A percentile compares a stretch with the other conserved stretches of the same genome.
Evolutionary conservation across 2,797 vertebrate genomes (phyloP).

Genomic region (Vespertilio murinus): DNA sequence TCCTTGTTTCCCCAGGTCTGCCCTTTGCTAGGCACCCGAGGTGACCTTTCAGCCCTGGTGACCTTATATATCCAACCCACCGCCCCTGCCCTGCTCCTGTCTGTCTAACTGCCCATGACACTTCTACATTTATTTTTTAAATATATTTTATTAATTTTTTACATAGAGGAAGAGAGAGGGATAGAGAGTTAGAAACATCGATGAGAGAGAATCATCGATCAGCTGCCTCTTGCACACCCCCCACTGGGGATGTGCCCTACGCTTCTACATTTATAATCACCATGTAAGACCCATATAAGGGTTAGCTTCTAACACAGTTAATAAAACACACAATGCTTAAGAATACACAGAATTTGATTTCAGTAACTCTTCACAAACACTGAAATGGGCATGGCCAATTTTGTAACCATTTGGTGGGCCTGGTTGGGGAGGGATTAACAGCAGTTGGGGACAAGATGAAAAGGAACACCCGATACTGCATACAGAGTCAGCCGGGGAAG

Average conservation of each 20-base stretch:
- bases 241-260: no score
- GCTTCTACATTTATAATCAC: slow-evolving; percentile 30
- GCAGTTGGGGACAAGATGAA: not conserved
- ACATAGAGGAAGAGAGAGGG: no score
- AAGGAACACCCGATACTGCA: not conserved
- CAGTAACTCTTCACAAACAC: not conserved
- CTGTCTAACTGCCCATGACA: not conserved
- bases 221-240: no score
- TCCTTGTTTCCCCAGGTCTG: not conserved
- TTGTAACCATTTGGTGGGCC: slow-evolving; percentile 26
- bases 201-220: no score
- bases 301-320: not conserved
- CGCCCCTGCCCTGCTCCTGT: not conserved
- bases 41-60: not conserved
- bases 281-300: not conserved
- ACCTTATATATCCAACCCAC: not conserved
- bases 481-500: slow-evolving; percentile 82
- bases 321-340: not conserved
- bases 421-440: not conserved
- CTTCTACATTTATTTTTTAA: not conserved
- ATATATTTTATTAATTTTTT: no score
- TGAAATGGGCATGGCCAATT: not conserved
- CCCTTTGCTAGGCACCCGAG: not conserved
- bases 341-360: slow-evolving; percentile 14
- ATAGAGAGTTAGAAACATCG: no score